Evolutionary conservation across 2,797 vertebrate species (phyloP).

Genomic region (Capromys pilorides): DNA sequence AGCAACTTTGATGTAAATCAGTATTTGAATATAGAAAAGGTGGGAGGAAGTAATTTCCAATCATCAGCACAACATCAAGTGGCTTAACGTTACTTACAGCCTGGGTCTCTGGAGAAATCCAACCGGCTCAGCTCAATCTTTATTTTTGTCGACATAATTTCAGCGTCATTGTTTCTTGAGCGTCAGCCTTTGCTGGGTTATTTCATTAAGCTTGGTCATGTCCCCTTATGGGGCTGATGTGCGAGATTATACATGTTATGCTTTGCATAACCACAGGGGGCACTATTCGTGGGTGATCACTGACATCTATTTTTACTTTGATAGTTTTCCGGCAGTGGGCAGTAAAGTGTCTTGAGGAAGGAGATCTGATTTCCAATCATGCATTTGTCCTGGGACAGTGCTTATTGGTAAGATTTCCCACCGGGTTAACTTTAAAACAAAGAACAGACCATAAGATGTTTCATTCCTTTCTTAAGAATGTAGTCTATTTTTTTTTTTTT

Average conservation of each 20-base stretch:
- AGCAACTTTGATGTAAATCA: slow-evolving; percentile 77
- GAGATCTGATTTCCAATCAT: slow-evolving; percentile 50
- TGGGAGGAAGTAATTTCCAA: slow-evolving; percentile 69
- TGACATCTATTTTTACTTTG: slow-evolving; percentile 22
- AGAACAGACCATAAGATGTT: not conserved
- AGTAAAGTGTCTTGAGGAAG: slow-evolving; percentile 53
- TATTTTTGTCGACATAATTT: slow-evolving; percentile 68
- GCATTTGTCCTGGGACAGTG: not conserved
- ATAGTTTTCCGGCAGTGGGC: slow-evolving; percentile 46
- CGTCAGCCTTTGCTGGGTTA: not conserved
- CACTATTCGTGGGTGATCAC: not conserved
- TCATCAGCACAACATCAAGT: slow-evolving; percentile 73
- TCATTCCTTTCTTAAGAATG: slow-evolving; percentile 14
- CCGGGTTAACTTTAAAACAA: slow-evolving; percentile 29
- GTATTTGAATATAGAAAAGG: slow-evolving; percentile 82
- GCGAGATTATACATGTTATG: not conserved
- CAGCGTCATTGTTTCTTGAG: slow-evolving; percentile 46
- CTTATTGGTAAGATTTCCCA: not conserved
- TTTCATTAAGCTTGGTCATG: not conserved
- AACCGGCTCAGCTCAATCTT: slow-evolving; percentile 70
- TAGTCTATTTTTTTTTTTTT: slow-evolving; percentile 44
- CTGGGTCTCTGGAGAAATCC: slow-evolving; percentile 74
- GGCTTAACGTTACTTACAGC: slow-evolving; percentile 63
- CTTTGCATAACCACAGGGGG: slow-evolving; percentile 34
- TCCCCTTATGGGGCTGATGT: not conserved